Percentiles rank a stretch among this genome's conserved stretches.
phyloP scores from a whole-genome alignment of 2,888 invertebrate species.

The Harpalus rufipes region DNA sequence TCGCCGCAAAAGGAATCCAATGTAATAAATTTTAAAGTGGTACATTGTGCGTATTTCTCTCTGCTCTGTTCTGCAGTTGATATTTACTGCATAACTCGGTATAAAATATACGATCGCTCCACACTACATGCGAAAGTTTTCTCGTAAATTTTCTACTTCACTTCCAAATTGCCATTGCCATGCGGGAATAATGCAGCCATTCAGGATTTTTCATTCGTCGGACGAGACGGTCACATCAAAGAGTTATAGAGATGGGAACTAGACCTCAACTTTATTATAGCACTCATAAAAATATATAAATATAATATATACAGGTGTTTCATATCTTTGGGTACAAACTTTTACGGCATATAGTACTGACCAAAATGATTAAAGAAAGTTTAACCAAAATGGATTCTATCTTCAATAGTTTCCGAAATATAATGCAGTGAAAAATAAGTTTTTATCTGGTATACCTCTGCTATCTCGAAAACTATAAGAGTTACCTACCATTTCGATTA shows the following conservation, averaged over 20 bases:
- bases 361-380: too few relatives aligned
- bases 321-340: too few relatives aligned
- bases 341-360: too few relatives aligned
- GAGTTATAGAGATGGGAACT: not conserved
- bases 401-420: too few relatives aligned
- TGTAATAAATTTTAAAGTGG: slow-evolving; percentile 36
- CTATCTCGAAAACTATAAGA: too few relatives aligned
- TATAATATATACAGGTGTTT: too few relatives aligned
- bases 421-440: too few relatives aligned
- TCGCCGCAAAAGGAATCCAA: slow-evolving; percentile 32
- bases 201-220: not conserved
- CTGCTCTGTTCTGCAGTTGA: slow-evolving; percentile 18
- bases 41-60: slow-evolving; percentile 33
- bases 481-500: too few relatives aligned
- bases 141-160: slow-evolving; percentile 42
- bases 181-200: slow-evolving; percentile 19
- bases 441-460: too few relatives aligned
- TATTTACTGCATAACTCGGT: slow-evolving; percentile 43
- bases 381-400: too few relatives aligned
- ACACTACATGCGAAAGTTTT: slow-evolving; percentile 34
- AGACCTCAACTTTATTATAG: too few relatives aligned
- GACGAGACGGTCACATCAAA: not conserved
- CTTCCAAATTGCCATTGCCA: slow-evolving; percentile 33
- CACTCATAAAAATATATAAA: too few relatives aligned
- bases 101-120: slow-evolving; percentile 44